Conservation (phyloP, 2,113 vertebrate genomes). For the Monopterus albus region DNA sequence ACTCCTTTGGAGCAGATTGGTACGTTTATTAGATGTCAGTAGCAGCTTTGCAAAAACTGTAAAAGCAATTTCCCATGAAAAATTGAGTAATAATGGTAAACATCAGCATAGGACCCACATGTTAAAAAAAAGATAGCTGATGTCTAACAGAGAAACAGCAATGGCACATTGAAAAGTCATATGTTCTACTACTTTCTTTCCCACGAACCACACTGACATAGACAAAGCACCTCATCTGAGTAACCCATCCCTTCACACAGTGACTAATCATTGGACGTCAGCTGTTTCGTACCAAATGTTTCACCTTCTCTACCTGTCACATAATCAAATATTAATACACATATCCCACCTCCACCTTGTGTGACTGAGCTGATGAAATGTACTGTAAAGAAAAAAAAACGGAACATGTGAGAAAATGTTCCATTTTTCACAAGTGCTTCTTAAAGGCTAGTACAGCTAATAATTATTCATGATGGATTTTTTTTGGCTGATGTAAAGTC, state of each 20-base stretch:
- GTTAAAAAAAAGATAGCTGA: neutral
- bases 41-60: neutral
- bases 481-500: too few species aligned
- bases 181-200: conserved; percentile 18
- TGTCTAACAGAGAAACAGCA: conserved; percentile 34
- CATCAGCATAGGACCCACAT: neutral
- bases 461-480: conserved; percentile 4
- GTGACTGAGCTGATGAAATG: neutral
- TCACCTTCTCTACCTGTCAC: conserved; percentile 14
- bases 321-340: conserved; percentile 44
- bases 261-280: conserved; percentile 48
- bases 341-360: conserved; percentile 13
- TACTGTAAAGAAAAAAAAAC: neutral
- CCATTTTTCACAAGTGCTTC: neutral
- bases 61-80: conserved; percentile 27
- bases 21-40: neutral
- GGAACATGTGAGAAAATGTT: neutral
- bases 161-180: conserved; percentile 59
- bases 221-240: conserved; percentile 50
- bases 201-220: conserved; percentile 47
- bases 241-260: conserved; percentile 27
- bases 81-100: conserved; percentile 10
- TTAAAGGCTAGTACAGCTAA: conserved; percentile 17
- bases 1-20: neutral
- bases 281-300: conserved; percentile 28